Evolutionary conservation across 2,888 invertebrate genomes (phyloP).

Genomic region (Macaria notata): DNA sequence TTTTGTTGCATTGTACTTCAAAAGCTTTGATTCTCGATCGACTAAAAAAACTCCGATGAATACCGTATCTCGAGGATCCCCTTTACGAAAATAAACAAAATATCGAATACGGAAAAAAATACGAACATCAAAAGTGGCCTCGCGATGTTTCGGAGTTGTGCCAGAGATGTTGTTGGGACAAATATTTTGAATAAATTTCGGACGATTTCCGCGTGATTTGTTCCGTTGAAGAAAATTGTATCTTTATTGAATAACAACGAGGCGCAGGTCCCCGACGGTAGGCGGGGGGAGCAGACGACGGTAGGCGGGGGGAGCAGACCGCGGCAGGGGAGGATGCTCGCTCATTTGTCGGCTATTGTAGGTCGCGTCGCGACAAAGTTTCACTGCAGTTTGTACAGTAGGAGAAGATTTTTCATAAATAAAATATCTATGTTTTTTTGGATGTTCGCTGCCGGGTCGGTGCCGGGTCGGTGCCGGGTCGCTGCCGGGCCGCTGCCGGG

Average conservation of each 20-base stretch:
- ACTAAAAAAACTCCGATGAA: constrained; percentile 44
- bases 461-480: too few relatives aligned
- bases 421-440: too few relatives aligned
- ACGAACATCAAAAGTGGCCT: constrained; percentile 35
- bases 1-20: constrained; percentile 48
- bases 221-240: constrained; percentile 45
- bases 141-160: constrained; percentile 5
- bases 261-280: constrained; percentile 13
- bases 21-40: constrained; percentile 51
- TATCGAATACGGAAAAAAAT: constrained; percentile 46
- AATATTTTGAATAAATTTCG: constrained; percentile 63
- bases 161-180: constrained; percentile 44
- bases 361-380: background rate
- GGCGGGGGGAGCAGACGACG: constrained; percentile 21
- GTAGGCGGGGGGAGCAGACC: constrained; percentile 19
- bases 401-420: too few relatives aligned
- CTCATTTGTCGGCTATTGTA: constrained; percentile 22
- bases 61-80: constrained; percentile 33
- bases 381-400: too few relatives aligned
- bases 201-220: constrained; percentile 58
- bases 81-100: constrained; percentile 33
- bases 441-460: too few relatives aligned
- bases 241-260: constrained; percentile 59
- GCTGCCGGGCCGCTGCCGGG: too few relatives aligned
- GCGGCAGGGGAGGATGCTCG: constrained; percentile 4